Base-by-base conservation (phyloP, 2,113 vertebrate genomes). In the Apodemus speciosus region DNA sequence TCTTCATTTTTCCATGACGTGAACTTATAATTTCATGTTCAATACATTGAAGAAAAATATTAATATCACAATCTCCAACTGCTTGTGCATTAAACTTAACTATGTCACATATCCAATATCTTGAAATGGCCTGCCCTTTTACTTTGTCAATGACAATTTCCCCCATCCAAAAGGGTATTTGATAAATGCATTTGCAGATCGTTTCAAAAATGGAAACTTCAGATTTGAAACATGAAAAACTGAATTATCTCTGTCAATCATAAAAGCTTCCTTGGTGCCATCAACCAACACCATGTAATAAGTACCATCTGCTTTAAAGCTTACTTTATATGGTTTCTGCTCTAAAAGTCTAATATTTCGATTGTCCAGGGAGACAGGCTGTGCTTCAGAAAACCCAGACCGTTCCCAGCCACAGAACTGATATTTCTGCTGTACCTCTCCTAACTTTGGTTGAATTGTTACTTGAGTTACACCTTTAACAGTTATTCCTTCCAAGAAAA, bases 141-240 rank as follows among this genome's bases (percentile, higher is more conserved):
- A 99, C 99, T 97, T 99, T 99, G 98, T 99, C 99, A 85, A 99
- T 98, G 96, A 99, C 99, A 99, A 99, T 99, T 98, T 99, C 99
- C 98, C 98, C 99, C 99, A 88, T 99, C 99, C 95, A 99, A 96
- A n/a, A 99, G 98, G 69, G 99, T 99, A 89, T 99, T 99, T 92
- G 98, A 60, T 88, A 99, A 98, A 97, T 99, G 99, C 25, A 97
- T 94, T 3, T 98, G 98, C 64, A 98, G 99, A 97, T 99, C 99
- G 97, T 99, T 99, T 95, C 99, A 99, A 99, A 97, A 99, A 99
- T 0, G 99, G 99, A 97, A 99, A 99, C 96, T 99, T 99, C 96
- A 99, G 97, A 97, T 99, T 99, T 85, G 98, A 98, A 89, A 99
- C 98, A 85, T 99, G 99, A 98, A 99, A 99, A 86, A 99, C 96